These are phyloP conservation scores for Protaetia brevitarsis DNA, from an alignment of 1,140 invertebrate genomes.

Conservation along the genomic window DNA sequence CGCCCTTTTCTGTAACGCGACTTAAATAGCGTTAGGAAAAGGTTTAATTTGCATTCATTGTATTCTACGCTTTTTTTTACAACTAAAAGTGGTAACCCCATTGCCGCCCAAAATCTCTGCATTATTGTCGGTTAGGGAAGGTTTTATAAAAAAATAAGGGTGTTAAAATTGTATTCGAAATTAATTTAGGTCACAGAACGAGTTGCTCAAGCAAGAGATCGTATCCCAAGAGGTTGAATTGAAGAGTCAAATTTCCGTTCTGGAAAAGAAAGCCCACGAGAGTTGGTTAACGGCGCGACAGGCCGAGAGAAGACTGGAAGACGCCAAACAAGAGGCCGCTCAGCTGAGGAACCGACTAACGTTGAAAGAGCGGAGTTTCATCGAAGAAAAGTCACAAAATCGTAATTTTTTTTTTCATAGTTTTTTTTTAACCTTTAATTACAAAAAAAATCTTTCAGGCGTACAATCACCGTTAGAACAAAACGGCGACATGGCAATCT, in stretches of 20 bases:
- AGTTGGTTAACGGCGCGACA: slow-evolving; percentile 75
- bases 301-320: slow-evolving; percentile 71
- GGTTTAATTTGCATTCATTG: no score
- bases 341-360: slow-evolving; percentile 70
- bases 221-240: slow-evolving; percentile 74
- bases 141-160: no score
- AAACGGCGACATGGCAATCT: slow-evolving; percentile 43
- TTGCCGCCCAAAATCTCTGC: no score
- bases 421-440: background rate
- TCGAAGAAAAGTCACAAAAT: slow-evolving; percentile 44
- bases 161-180: background rate
- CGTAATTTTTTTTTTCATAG: slow-evolving; percentile 36
- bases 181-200: slow-evolving; percentile 60
- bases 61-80: no score
- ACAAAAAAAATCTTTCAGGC: no score
- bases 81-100: no score
- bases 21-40: no score
- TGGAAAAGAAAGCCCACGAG: slow-evolving; percentile 74
- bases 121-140: no score
- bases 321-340: slow-evolving; percentile 69
- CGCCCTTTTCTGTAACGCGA: no score
- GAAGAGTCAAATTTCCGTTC: slow-evolving; percentile 67
- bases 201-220: slow-evolving; percentile 73
- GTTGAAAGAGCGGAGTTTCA: slow-evolving; percentile 54
- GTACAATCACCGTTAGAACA: slow-evolving; percentile 44